Conservation (phyloP, 2,797 vertebrate species). For the Florisuga fusca region DNA sequence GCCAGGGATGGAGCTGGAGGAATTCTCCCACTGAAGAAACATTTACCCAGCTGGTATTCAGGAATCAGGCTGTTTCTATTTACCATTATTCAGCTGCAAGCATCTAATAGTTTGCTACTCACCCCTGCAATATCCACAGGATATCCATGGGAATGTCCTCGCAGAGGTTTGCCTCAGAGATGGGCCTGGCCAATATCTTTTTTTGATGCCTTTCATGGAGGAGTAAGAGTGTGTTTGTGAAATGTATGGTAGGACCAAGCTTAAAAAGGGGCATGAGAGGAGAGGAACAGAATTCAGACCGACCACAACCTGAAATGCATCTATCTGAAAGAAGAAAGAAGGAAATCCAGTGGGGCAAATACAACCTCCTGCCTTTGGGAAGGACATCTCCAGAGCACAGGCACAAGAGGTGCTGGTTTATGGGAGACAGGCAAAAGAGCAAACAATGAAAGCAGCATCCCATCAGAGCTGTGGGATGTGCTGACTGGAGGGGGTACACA, state of each 20-base stretch:
- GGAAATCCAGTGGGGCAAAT: background rate
- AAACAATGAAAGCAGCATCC: background rate
- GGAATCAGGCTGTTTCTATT: background rate
- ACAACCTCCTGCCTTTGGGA: background rate
- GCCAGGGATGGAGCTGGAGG: background rate
- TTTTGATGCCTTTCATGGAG: background rate
- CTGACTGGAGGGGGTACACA: background rate
- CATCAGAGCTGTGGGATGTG: background rate
- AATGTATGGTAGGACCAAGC: background rate
- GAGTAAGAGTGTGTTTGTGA: background rate
- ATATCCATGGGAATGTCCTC: background rate
- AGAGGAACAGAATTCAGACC: background rate
- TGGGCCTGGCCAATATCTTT: background rate
- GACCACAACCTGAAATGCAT: background rate
- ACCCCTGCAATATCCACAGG: background rate
- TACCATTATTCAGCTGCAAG: background rate
- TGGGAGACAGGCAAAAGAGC: background rate
- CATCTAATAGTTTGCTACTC: background rate
- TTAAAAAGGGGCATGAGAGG: background rate
- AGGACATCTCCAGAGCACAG: background rate
- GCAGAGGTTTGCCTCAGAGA: background rate
- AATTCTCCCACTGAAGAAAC: background rate
- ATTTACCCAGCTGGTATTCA: background rate
- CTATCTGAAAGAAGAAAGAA: background rate
- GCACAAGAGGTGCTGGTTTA: background rate